Evolutionary conservation across 2,888 invertebrate genomes (phyloP).

Genomic region (Brenthis ino): DNA sequence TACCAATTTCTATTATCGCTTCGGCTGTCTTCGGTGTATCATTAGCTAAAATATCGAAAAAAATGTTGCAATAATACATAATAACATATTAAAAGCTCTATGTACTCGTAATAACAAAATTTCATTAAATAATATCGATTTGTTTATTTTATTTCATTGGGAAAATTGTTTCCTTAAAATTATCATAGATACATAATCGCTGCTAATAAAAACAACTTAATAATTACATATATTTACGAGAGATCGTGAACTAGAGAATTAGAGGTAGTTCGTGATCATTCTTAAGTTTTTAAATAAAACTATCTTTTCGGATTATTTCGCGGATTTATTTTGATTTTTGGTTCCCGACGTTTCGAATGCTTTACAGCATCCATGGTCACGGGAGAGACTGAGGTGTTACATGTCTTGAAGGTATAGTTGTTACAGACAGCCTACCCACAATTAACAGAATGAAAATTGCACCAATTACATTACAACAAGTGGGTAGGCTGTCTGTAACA

Average conservation of each 20-base stretch:
- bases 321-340: too few species aligned
- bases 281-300: not conserved
- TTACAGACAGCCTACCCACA: too few species aligned
- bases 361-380: too few species aligned
- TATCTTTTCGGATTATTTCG: too few species aligned
- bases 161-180: not conserved
- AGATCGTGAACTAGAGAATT: conserved; percentile 8
- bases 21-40: conserved; percentile 71
- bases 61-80: not conserved
- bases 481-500: too few species aligned
- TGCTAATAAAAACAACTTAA: conserved; percentile 12
- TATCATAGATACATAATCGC: not conserved
- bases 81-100: not conserved
- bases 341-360: too few species aligned
- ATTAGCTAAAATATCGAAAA: conserved; percentile 58
- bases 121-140: not conserved
- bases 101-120: not conserved
- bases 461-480: too few species aligned
- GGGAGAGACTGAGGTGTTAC: too few species aligned
- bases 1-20: conserved; percentile 78
- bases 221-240: conserved; percentile 1
- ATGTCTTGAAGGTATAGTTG: too few species aligned
- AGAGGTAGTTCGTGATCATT: not conserved
- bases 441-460: too few species aligned
- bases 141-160: not conserved